phyloP scores from a whole-genome alignment of 2,113 vertebrate species.

The Butorides virescens region DNA sequence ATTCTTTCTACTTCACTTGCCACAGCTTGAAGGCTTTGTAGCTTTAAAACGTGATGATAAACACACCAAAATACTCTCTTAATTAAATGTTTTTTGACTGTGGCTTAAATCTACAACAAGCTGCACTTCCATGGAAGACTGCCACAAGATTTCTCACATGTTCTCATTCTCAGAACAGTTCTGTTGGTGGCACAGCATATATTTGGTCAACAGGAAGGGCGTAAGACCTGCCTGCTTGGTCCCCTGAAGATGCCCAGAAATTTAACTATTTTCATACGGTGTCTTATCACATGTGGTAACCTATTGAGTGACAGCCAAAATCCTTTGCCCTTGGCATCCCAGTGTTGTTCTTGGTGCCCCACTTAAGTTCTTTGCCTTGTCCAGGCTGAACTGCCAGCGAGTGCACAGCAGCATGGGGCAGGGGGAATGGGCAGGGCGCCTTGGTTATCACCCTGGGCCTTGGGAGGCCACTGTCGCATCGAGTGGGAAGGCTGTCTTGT shows the following conservation, averaged over 20 bases:
- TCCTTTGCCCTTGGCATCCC: neutral
- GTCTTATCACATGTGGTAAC: neutral
- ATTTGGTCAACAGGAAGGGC: neutral
- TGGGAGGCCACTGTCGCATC: accelerated
- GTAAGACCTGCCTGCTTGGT: neutral
- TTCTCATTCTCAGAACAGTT: neutral
- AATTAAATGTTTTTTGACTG: neutral
- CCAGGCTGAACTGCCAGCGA: neutral
- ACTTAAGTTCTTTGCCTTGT: neutral
- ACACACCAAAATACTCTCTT: neutral
- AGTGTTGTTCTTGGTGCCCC: neutral
- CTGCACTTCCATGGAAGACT: neutral
- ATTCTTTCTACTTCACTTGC: neutral
- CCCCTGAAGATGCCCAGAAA: neutral
- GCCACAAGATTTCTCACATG: neutral
- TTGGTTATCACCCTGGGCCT: neutral
- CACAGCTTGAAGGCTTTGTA: neutral
- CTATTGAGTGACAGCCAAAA: neutral
- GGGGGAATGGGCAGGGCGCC: neutral
- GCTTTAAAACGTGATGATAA: neutral
- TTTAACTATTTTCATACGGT: neutral
- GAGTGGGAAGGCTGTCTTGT: neutral
- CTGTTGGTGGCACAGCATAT: neutral
- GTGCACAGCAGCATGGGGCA: neutral
- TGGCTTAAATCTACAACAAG: neutral